Base-by-base conservation (phyloP, 1,140 invertebrate genomes). In the Formica selysi region DNA sequence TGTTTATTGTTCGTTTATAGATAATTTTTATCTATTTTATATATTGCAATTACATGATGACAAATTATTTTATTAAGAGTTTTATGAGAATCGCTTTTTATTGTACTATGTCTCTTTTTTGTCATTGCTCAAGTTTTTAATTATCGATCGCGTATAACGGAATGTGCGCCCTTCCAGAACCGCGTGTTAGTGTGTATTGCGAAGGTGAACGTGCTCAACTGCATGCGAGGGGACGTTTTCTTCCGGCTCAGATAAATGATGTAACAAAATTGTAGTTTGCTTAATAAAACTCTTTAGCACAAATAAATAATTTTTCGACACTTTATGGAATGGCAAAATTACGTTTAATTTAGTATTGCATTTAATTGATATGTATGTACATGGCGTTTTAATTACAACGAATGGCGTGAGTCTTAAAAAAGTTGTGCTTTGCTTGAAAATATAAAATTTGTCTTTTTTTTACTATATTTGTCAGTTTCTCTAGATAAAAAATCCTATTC, bases 201-300 rank as follows among this genome's bases (percentile, higher is more conserved):
- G 62, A 79, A 67, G 41, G 41, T 51, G 62, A 67, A 79, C 3
- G 29, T 67, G 41, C 19, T 11, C 76, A 51, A 62, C 26, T 44
- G 38, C 44, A 79, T 32, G 38, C 16, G 26, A 13, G 10, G 26
- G 38, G 10, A 59, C 48, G 13, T 4, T 16, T 74, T 44, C 16
- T 78, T 65, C 16, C 59, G 32, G 2, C 32, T 48, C 32, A 32
- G 29, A 7, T n/a, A 54, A 67, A 41, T 79, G 41, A 79, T 8
- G 29, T 7, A 73, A 73, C 19, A 10, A 13, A 73, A 1, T 79
- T 38, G n/a, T 36, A n/a, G 3, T 41, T 41, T 16, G 26, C 32
- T 78, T 48, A 48, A 13, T n/a, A 36, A 16, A 44, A 62, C 7
- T 62, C 36, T 71, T 44, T 51, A 51, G 4, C 48, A 13, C 3